A percentile compares a stretch with the other conserved stretches of the same genome.
phyloP scores from a whole-genome alignment of 2,113 vertebrate genomes.

The Caracal caracal region DNA sequence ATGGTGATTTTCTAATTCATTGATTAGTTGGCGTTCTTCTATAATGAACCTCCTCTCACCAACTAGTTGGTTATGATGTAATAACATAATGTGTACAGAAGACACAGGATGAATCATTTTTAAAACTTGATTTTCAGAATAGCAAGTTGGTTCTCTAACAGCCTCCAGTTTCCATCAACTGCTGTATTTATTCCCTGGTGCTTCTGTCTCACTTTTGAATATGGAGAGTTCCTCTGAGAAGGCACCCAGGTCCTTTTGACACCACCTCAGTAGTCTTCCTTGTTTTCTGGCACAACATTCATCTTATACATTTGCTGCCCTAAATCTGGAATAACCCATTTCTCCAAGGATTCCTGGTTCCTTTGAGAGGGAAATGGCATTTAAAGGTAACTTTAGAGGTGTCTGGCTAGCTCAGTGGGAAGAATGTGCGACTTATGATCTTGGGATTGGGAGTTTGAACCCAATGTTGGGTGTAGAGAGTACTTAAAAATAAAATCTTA shows the following conservation, averaged over 20 bases:
- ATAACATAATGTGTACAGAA: background rate
- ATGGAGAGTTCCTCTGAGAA: background rate
- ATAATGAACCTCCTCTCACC: background rate
- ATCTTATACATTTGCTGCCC: background rate
- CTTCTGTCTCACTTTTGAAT: background rate
- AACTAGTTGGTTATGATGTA: background rate
- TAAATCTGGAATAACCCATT: background rate
- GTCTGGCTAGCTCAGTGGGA: no score
- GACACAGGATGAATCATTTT: background rate
- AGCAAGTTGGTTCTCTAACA: background rate
- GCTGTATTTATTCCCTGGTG: background rate
- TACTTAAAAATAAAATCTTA: no score
- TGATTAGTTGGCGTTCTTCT: background rate
- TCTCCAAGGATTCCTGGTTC: background rate
- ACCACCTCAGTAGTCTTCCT: background rate
- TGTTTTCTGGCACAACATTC: background rate
- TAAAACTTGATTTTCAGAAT: background rate
- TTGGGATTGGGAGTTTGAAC: no score
- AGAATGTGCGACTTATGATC: no score
- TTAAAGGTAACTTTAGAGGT: background rate
- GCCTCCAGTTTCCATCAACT: background rate
- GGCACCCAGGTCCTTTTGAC: background rate
- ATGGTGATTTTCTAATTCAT: conserved; percentile 6
- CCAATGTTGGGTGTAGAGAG: no score
- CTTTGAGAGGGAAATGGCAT: background rate